phyloP scores from a whole-genome alignment of 2,888 invertebrate genomes.

The Epistrophe grossulariae region DNA sequence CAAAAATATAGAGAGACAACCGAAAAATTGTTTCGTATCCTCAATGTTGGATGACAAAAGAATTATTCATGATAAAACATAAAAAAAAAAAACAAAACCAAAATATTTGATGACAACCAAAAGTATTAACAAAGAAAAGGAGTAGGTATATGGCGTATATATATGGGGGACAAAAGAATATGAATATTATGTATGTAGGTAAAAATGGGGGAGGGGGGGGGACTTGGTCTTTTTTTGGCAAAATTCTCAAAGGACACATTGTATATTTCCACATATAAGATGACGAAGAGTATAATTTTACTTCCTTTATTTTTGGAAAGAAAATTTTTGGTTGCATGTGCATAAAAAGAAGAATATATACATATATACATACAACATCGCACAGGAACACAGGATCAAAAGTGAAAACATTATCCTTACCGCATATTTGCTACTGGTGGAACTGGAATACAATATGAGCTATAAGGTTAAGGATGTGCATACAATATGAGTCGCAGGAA shows the following conservation, averaged over 20 bases:
- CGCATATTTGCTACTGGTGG: conserved; percentile 5
- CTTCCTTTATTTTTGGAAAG: conserved; percentile 18
- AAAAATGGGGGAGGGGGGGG: conserved; percentile 24
- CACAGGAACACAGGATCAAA: conserved; percentile 50
- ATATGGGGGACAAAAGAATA: conserved; percentile 1
- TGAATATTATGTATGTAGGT: not conserved
- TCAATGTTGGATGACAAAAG: conserved; percentile 65
- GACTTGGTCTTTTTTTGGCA: conserved; percentile 29
- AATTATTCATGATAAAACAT: conserved; percentile 58
- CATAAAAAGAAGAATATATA: conserved; percentile 6
- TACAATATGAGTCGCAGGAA: conserved; percentile 50
- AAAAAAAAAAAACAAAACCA: conserved; percentile 5
- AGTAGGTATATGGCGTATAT: not conserved
- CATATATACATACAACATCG: not conserved
- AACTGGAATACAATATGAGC: conserved; percentile 9
- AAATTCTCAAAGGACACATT: conserved; percentile 68
- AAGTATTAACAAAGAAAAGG: conserved; percentile 8
- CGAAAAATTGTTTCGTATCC: conserved; percentile 67
- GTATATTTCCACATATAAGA: conserved; percentile 53
- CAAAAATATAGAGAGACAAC: conserved; percentile 50
- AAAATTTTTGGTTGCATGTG: conserved; percentile 55
- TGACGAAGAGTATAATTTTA: conserved; percentile 48
- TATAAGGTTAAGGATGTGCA: conserved; percentile 48
- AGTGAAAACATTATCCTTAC: conserved; percentile 44
- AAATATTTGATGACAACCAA: conserved; percentile 36